A percentile compares a stretch with the other conserved stretches of the same genome.
These are phyloP conservation scores for Camelus bactrianus DNA, from an alignment of 2,113 vertebrate genomes.

Conservation along the genomic window DNA sequence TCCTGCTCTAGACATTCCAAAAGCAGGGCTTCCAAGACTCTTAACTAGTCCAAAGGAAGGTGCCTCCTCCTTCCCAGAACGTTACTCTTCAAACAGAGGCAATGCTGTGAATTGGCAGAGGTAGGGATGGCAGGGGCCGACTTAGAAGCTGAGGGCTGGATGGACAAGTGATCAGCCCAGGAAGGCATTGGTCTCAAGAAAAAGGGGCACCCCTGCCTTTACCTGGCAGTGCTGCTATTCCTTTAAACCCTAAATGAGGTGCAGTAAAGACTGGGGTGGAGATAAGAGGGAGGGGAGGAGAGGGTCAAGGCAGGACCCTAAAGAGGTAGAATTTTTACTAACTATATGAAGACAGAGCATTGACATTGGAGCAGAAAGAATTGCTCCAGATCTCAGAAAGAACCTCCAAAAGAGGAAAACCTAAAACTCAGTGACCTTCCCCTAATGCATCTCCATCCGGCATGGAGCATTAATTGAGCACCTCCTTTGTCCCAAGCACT, in stretches of 20 bases:
- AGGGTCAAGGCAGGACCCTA: neutral
- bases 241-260: neutral
- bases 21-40: neutral
- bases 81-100: neutral
- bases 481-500: neutral
- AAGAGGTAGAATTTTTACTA: neutral
- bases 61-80: neutral
- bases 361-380: neutral
- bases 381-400: slow-evolving; percentile 10
- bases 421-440: neutral
- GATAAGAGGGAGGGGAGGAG: neutral
- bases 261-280: neutral
- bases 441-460: neutral
- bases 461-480: neutral
- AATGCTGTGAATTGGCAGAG: neutral
- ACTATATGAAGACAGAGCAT: neutral
- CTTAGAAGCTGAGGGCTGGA: neutral
- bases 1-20: neutral
- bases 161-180: neutral
- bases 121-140: neutral
- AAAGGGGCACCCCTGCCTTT: neutral
- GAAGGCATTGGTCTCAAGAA: neutral
- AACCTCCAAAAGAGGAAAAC: neutral
- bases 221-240: neutral
- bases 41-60: neutral